phyloP scores from a whole-genome alignment of 1,140 invertebrate species.

The Aradophagus sp. region DNA sequence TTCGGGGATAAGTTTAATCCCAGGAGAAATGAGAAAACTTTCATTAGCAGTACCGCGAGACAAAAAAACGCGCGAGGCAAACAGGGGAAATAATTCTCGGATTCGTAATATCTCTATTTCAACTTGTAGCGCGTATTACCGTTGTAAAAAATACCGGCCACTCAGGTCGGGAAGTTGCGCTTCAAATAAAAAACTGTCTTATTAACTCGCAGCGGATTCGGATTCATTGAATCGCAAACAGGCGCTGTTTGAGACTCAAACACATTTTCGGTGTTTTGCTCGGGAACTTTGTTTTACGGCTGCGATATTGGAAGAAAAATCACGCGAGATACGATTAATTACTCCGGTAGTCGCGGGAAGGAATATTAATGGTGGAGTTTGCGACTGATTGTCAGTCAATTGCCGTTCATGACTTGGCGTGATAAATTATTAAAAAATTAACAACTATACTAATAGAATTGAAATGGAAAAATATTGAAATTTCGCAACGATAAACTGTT shows the following conservation, averaged over 20 bases:
- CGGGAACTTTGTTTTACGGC: too few relatives aligned
- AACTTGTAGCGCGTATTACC: conserved; percentile 26
- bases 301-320: too few relatives aligned
- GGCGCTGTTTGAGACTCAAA: too few relatives aligned
- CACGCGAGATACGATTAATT: too few relatives aligned
- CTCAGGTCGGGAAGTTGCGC: conserved; percentile 40
- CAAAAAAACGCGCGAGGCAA: conserved; percentile 57
- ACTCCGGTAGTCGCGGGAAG: too few relatives aligned
- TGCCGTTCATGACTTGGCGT: too few relatives aligned
- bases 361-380: too few relatives aligned
- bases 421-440: too few relatives aligned
- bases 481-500: conserved; percentile 10
- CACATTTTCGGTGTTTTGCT: too few relatives aligned
- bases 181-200: conserved; percentile 44
- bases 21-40: conserved; percentile 58
- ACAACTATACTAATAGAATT: too few relatives aligned
- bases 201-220: conserved; percentile 24
- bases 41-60: conserved; percentile 50
- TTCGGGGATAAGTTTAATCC: conserved; percentile 53
- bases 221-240: conserved; percentile 29
- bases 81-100: conserved; percentile 44
- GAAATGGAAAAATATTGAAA: conserved; percentile 11
- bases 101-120: conserved; percentile 40
- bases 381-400: too few relatives aligned
- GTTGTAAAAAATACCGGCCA: conserved; percentile 31